Conservation (phyloP, 1,140 invertebrate genomes). For the Drosophila lacteicornis region DNA sequence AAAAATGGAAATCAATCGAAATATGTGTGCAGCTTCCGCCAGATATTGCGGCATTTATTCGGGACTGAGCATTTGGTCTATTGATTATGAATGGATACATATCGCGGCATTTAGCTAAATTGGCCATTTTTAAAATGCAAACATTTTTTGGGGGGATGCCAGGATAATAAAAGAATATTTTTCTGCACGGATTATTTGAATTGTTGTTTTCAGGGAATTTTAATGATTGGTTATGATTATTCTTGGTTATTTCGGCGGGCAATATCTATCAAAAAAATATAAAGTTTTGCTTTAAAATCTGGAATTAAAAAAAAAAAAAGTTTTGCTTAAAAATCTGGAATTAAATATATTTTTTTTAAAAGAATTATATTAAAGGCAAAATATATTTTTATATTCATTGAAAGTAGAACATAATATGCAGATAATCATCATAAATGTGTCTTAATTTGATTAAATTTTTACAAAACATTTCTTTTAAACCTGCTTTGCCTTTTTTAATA, state of each 20-base stretch:
- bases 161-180: not conserved
- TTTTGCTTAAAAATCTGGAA: not conserved
- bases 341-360: not conserved
- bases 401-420: no score
- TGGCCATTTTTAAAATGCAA: slow-evolving; percentile 18
- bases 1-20: slow-evolving; percentile 35
- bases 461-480: not conserved
- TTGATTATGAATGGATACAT: slow-evolving; percentile 13
- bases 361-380: no score
- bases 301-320: not conserved
- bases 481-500: not conserved
- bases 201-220: not conserved
- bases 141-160: not conserved
- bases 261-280: not conserved
- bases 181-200: not conserved
- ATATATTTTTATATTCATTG: no score
- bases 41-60: slow-evolving; percentile 15
- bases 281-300: not conserved
- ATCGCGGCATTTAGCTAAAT: slow-evolving; percentile 14
- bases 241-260: no score
- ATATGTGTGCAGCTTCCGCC: slow-evolving; percentile 17
- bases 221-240: not conserved
- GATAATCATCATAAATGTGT: no score
- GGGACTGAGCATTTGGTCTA: slow-evolving; percentile 19
- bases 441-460: not conserved